phyloP scores from a whole-genome alignment of 2,888 invertebrate genomes.

The Epirrita christyi region DNA sequence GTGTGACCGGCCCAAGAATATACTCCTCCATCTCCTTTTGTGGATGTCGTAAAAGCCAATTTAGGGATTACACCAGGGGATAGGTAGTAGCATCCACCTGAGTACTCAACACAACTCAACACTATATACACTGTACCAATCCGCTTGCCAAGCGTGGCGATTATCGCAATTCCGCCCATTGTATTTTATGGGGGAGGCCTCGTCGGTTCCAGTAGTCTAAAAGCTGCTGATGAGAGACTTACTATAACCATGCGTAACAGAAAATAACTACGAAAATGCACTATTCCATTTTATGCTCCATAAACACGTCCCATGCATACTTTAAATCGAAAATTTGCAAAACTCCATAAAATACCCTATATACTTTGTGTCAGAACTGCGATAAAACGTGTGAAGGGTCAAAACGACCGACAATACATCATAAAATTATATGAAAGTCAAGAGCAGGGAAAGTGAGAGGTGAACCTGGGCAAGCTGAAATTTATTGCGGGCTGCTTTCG shows the following conservation, averaged over 20 bases:
- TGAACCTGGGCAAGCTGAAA: constrained; percentile 68
- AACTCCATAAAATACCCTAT: constrained; percentile 47
- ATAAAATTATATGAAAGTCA: constrained; percentile 85
- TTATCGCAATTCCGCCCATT: no score
- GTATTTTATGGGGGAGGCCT: no score
- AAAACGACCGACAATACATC: constrained; percentile 79
- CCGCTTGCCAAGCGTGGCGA: no score
- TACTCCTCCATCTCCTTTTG: no score
- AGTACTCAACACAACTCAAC: no score
- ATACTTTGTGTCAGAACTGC: constrained; percentile 59
- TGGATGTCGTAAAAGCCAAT: no score
- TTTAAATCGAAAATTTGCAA: constrained; percentile 65
- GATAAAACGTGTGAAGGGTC: constrained; percentile 82
- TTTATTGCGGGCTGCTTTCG: constrained; percentile 82
- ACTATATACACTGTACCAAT: no score
- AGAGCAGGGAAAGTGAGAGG: constrained; percentile 79
- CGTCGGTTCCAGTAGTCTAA: no score
- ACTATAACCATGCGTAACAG: constrained; percentile 19
- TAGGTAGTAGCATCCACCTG: no score
- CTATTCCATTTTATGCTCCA: constrained; percentile 54
- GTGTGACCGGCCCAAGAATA: no score
- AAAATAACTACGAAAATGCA: constrained; percentile 23
- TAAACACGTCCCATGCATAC: constrained; percentile 61
- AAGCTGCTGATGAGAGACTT: no score
- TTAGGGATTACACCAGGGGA: no score